Conservation (phyloP, 2,797 vertebrate species). For the Neostethus bicornis region DNA sequence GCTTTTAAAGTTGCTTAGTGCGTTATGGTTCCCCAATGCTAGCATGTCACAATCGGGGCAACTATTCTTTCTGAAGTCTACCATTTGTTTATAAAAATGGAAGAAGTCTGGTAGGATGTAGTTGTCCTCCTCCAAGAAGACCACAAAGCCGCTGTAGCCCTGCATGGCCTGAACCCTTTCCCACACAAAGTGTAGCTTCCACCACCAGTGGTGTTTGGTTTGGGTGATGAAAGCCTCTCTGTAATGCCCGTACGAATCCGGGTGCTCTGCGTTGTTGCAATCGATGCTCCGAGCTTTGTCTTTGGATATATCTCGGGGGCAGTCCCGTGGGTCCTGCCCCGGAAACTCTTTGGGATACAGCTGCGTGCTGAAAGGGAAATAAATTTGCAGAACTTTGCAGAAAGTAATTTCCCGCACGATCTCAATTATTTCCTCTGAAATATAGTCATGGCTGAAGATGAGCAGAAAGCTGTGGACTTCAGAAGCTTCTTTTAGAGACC, state of each 20-base stretch:
- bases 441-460: constrained; percentile 83
- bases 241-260: constrained; percentile 83
- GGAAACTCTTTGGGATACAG: constrained; percentile 83
- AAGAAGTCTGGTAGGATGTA: constrained; percentile 83
- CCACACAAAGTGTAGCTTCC: constrained; percentile 86
- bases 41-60: constrained; percentile 79
- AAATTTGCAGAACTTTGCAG: constrained; percentile 83
- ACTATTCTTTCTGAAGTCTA: constrained; percentile 55
- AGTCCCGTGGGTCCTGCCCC: constrained; percentile 77
- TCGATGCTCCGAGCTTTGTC: constrained; percentile 68
- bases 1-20: constrained; percentile 53
- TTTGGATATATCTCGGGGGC: constrained; percentile 74
- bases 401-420: constrained; percentile 79
- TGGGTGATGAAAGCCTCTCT: constrained; percentile 81
- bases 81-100: constrained; percentile 71
- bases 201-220: constrained; percentile 87
- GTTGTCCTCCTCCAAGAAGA: constrained; percentile 84
- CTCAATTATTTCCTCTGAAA: constrained; percentile 75
- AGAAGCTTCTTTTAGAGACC: constrained; percentile 71
- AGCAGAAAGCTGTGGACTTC: constrained; percentile 75
- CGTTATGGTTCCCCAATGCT: constrained; percentile 77
- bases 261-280: constrained; percentile 80
- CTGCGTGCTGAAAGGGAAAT: constrained; percentile 84
- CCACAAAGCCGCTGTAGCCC: constrained; percentile 71
- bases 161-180: constrained; percentile 75